Base-by-base conservation (phyloP, 2,113 vertebrate species). In the Python bivittatus region DNA sequence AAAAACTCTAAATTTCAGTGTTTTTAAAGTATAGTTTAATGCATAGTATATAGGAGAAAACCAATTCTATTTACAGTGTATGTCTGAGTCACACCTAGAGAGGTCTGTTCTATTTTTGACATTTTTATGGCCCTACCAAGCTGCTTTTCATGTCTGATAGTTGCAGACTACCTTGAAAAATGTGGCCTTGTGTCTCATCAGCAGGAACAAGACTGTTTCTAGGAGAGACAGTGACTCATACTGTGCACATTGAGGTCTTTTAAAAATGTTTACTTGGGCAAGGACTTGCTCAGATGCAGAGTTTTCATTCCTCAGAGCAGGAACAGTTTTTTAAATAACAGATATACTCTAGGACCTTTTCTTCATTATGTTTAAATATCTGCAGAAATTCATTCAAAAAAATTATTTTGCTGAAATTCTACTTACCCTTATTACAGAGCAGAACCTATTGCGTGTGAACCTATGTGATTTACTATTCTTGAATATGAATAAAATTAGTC, bases 301-400 rank as follows among this genome's bases (percentile, higher is more conserved):
- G 91, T 88, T 44, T 27, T n/a, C 23, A 52, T 48, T 91, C 86
- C 94, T 92, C 53, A 86, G 33, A 93, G 54, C 92, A 79, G 60
- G 86, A 13, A 6, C 57, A 89, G 90, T 90, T 95, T 94, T 94
- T 85, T 91, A 87, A 93, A 88, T 87, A 93, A 42, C 95, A 92
- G 91, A 53, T 58, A 57, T 44, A 38, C 58, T 79, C 56, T 44
- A 85, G 29, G 72, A n/a, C 29, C 17, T 88, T 48, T 56, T 79
- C 38, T 4, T 42, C 38, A 23, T 13, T 33, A 25, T 2, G 38
- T 72, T 48, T 72, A 54, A 60, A 23, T 5, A 53, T 60, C 11
- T 60, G 10, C 56, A 60, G 33, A 79, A 48, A 48, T 48, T 68
- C 10, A 10, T 91, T 91, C 27, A 64, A 87, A 87, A 17, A 42